Base-by-base conservation (phyloP, 2,113 vertebrate genomes). In the Neotragus pygmaeus region DNA sequence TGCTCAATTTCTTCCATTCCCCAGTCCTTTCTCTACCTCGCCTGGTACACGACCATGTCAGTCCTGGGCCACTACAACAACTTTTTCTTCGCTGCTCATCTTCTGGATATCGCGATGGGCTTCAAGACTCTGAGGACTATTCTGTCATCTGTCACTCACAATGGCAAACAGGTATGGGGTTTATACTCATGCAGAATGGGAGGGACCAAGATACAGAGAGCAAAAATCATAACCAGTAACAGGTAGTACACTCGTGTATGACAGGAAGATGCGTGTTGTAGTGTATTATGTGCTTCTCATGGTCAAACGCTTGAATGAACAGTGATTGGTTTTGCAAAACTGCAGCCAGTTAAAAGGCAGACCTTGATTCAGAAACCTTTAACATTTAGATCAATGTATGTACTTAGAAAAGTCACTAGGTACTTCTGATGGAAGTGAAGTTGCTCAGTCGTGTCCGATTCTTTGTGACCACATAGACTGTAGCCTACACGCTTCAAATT, bases 1-100 rank as follows among this genome's bases (percentile, higher is more conserved):
- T 91, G 39, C 84, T 82, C 14, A 21, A 49, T 90, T 75, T 88
- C 90, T 75, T 73, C 55, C 39, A 11, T 95, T 98, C 82, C 93
- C 45, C 98, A 99, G 99, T 99, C 99, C 0, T 99, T 99, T 98
- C 98, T 99, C 83, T 99, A 99, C 96, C 98, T 99, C 9, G 99
- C 99, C 78, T 99, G 99, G 99, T 99, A 99, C 96, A 99, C 99
- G 2, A 99, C 99, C 91, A 99, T 99, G 99, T 99, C 99, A 4
- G 99, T 99, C 97, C 99, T 99, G 91, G 99, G 99, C 36, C 99
- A 99, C 98, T 99, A 99, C 99, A 99, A 99, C 98, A 99, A 99
- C 98, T 99, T 99, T 99, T 99, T 99, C 99, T 99, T 99, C 45
- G 99, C 99, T 62, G 99, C 99, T 96, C 99, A 99, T 80, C 98